phyloP scores from a whole-genome alignment of 2,888 invertebrate species.

The Acanthopleura granulata region DNA sequence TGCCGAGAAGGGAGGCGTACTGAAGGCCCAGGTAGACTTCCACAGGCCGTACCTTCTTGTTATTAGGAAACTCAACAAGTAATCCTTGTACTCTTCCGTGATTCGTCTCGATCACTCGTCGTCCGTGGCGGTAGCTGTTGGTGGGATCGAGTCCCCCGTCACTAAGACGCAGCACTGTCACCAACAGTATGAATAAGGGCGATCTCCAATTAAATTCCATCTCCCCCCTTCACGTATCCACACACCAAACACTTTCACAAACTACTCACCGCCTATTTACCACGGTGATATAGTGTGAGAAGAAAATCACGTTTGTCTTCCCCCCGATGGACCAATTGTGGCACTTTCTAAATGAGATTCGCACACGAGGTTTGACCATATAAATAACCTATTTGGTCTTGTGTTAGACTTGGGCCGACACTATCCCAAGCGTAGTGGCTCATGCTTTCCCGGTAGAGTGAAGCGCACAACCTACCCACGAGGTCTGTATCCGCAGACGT shows the following conservation, averaged over 20 bases:
- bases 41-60: slow-evolving; percentile 74
- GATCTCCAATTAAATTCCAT: neutral
- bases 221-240: neutral
- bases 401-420: no score
- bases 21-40: slow-evolving; percentile 92
- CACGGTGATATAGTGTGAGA: neutral
- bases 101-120: slow-evolving; percentile 81
- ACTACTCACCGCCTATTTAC: no score
- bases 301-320: neutral
- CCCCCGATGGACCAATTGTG: neutral
- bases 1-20: slow-evolving; percentile 92
- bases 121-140: neutral
- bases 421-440: no score
- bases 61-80: slow-evolving; percentile 51
- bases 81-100: slow-evolving; percentile 88
- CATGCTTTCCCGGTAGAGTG: no score
- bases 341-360: neutral
- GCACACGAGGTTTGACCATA: neutral
- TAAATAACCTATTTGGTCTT: neutral
- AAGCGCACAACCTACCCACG: no score
- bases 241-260: neutral
- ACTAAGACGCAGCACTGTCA: neutral
- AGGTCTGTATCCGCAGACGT: no score
- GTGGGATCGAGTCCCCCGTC: neutral
- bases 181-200: neutral